These are phyloP conservation scores for Neodiprion lecontei DNA, from an alignment of 1,140 invertebrate genomes.

Conservation along the genomic window DNA sequence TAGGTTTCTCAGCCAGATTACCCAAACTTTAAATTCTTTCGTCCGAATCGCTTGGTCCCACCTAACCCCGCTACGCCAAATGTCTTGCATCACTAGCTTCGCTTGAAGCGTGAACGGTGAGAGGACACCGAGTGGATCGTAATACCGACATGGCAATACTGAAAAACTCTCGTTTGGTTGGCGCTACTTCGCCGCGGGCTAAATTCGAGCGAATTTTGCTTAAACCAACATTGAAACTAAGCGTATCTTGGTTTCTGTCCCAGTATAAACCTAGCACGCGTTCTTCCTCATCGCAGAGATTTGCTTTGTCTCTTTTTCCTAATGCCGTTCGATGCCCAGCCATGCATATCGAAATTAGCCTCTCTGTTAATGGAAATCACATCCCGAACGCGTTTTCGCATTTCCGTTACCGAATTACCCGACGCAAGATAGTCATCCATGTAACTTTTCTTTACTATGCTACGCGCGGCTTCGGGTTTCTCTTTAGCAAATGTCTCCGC, in stretches of 20 bases:
- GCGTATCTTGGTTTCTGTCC: conserved; percentile 13
- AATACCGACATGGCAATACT: conserved; percentile 36
- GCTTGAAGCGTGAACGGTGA: conserved; percentile 36
- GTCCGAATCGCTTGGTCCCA: conserved; percentile 45
- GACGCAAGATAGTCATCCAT: neutral
- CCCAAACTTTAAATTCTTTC: conserved; percentile 16
- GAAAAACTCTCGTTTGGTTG: conserved; percentile 34
- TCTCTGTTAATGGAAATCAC: neutral
- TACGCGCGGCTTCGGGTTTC: neutral
- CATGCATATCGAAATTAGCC: conserved; percentile 13
- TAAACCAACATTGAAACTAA: conserved; percentile 17
- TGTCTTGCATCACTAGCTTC: conserved; percentile 47
- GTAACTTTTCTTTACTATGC: neutral
- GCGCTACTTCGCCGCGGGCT: neutral
- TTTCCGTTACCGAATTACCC: neutral
- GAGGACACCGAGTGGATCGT: conserved; percentile 47
- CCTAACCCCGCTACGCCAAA: conserved; percentile 39
- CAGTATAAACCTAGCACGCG: conserved; percentile 25
- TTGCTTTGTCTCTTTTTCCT: neutral
- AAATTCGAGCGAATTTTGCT: neutral
- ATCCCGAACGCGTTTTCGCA: neutral
- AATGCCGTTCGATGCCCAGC: conserved; percentile 17
- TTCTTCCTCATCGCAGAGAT: neutral
- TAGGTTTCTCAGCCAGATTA: conserved; percentile 15
- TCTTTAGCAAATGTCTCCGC: neutral